phyloP scores from a whole-genome alignment of 2,888 invertebrate species.

The Cosmorhoe ocellata region DNA sequence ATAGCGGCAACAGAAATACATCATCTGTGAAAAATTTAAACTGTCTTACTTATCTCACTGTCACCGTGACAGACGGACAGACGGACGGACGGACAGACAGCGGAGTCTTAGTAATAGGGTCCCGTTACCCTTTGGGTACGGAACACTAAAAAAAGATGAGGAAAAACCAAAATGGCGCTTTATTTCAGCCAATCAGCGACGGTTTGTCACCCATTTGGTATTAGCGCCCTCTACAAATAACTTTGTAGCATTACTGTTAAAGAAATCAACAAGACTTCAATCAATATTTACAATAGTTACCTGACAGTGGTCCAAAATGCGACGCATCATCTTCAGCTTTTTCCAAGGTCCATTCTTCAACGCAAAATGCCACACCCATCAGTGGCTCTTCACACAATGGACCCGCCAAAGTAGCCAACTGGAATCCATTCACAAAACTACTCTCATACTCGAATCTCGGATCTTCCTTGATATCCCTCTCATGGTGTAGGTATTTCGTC shows the following conservation, averaged over 20 bases:
- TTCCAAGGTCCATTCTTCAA: conserved; percentile 90
- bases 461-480: conserved; percentile 72
- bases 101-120: too few species aligned
- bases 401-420: conserved; percentile 93
- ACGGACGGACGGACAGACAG: too few species aligned
- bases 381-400: conserved; percentile 98
- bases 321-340: conserved; percentile 58
- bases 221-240: too few species aligned
- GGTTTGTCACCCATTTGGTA: too few species aligned
- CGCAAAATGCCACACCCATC: conserved; percentile 95
- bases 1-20: too few species aligned
- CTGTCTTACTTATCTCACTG: too few species aligned
- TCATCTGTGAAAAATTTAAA: too few species aligned
- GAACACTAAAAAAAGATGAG: too few species aligned
- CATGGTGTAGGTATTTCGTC: conserved; percentile 66
- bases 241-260: too few species aligned
- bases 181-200: not conserved
- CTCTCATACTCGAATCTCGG: conserved; percentile 86
- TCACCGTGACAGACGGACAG: too few species aligned
- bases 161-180: not conserved
- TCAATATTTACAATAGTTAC: conserved; percentile 49
- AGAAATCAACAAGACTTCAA: too few species aligned
- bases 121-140: too few species aligned
- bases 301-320: conserved; percentile 81
- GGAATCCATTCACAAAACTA: conserved; percentile 93